Base-by-base conservation (phyloP, 2,797 vertebrate genomes). In the Chromis chromis region DNA sequence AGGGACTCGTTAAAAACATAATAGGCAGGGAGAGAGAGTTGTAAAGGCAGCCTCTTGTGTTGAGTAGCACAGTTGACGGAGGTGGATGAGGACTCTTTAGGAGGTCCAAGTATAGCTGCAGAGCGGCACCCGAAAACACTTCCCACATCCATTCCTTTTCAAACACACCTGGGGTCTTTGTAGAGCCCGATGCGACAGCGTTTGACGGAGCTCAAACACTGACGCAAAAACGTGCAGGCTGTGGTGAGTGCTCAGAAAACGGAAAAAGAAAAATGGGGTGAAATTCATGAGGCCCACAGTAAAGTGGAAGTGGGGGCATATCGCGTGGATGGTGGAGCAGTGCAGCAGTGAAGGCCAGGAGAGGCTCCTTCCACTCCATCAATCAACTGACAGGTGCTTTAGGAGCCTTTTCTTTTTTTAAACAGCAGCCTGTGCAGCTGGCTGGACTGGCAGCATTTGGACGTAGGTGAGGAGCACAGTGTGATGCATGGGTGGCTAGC, bases 1-100 rank as follows among this genome's bases (percentile, higher is more conserved):
- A 87, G 81, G 76, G 84, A 90, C 89, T 90, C 84, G 83, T 91
- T 94, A 87, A 91, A 91, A 91, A 84, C 79, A 90, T 89, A 91
- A 92, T 78, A 74, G 83, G 69, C 83, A 54, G 76, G 65, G 76
- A 85, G 83, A 78, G 83, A 60, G 82, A 72, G 84, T 64, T 88
- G 80, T 69, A 88, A 88, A 88, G 72, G 74, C 85, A 64, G 83
- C 71, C 86, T 90, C 89, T 91, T 68, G 76, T 89, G 86, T 83
- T 54, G 78, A 92, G 89, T 80, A 68, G 76, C 79, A 40, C 58
- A 27, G 70, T 68, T 86, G 86, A 83, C 54, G 80, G 86, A 84
- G 84, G 82, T 84, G 80, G 86, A 77, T 83, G 81, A 87, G 84
- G 82, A 80, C 88, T 87, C 76, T 89, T 81, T 68, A 77, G 75